Conservation (phyloP, 2,797 vertebrate species). For the Otus scops region DNA sequence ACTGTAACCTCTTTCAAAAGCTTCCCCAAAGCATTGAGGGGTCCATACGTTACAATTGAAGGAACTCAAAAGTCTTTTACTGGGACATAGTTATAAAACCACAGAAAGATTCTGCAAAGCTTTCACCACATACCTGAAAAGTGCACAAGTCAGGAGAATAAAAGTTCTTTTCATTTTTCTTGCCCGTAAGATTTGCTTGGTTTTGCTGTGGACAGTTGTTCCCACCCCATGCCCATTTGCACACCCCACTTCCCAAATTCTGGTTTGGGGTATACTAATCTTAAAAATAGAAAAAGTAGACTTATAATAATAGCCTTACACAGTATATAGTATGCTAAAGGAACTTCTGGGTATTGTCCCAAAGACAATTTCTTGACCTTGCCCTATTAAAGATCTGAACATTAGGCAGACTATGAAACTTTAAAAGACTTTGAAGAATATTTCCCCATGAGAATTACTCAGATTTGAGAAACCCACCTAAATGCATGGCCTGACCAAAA, state of each 20-base stretch:
- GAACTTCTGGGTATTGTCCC: not conserved
- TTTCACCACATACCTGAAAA: not conserved
- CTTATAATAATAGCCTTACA: not conserved
- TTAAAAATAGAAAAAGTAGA: not conserved
- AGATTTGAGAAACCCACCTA: not conserved
- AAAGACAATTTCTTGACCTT: not conserved
- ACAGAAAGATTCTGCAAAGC: not conserved
- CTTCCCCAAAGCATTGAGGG: not conserved
- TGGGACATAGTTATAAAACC: not conserved
- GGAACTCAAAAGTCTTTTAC: not conserved
- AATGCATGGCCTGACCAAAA: not conserved
- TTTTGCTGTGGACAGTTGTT: not conserved
- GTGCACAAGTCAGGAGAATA: not conserved
- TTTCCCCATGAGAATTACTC: not conserved
- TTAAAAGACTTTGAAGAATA: not conserved
- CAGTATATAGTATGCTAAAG: not conserved
- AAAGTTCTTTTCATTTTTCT: not conserved
- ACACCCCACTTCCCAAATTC: not conserved
- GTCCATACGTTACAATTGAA: not conserved
- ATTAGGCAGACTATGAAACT: not conserved
- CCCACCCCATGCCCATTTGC: not conserved
- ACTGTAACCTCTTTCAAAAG: not conserved
- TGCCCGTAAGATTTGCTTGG: not conserved
- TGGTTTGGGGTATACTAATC: not conserved
- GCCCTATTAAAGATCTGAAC: not conserved